These are phyloP conservation scores for Drosophila fulvimacula DNA, from an alignment of 2,888 invertebrate genomes.

Conservation along the genomic window DNA sequence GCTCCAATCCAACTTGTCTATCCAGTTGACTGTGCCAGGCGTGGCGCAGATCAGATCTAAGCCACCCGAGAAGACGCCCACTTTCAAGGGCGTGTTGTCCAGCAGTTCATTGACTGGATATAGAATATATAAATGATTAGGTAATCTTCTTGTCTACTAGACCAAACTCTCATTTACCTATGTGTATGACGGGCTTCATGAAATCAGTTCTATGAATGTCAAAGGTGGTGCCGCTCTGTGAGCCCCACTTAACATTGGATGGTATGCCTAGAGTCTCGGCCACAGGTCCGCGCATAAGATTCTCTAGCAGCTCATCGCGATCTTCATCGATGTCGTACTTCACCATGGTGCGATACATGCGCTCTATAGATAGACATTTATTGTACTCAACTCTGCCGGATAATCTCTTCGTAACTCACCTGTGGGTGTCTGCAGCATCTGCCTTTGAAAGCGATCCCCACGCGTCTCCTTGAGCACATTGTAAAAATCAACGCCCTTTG, in stretches of 20 bases:
- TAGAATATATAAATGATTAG: slow-evolving; percentile 39
- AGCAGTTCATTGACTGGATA: slow-evolving; percentile 89
- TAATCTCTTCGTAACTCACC: slow-evolving; percentile 30
- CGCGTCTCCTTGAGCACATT: slow-evolving; percentile 87
- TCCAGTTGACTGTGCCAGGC: slow-evolving; percentile 91
- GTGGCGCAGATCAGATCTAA: slow-evolving; percentile 94
- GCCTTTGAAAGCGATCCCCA: slow-evolving; percentile 51
- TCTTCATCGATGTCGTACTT: slow-evolving; percentile 78
- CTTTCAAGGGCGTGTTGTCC: slow-evolving; percentile 88
- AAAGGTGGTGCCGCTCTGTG: slow-evolving; percentile 87
- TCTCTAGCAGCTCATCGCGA: slow-evolving; percentile 81
- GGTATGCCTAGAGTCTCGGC: slow-evolving; percentile 88
- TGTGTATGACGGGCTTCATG: slow-evolving; percentile 91
- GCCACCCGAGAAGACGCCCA: slow-evolving; percentile 91
- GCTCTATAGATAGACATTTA: slow-evolving; percentile 33
- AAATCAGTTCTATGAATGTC: slow-evolving; percentile 88
- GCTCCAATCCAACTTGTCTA: slow-evolving; percentile 89
- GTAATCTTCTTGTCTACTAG: not conserved
- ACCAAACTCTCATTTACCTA: slow-evolving; percentile 85
- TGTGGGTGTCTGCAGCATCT: slow-evolving; percentile 14
- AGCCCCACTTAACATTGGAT: slow-evolving; percentile 88
- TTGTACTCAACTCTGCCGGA: too few relatives aligned
- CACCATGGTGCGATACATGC: slow-evolving; percentile 71
- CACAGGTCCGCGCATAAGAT: slow-evolving; percentile 91
- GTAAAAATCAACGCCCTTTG: slow-evolving; percentile 91